Evolutionary conservation across 2,888 invertebrate genomes (phyloP), one percentile per base, ranked within the genome.

Genomic region (Macaria notata): DNA sequence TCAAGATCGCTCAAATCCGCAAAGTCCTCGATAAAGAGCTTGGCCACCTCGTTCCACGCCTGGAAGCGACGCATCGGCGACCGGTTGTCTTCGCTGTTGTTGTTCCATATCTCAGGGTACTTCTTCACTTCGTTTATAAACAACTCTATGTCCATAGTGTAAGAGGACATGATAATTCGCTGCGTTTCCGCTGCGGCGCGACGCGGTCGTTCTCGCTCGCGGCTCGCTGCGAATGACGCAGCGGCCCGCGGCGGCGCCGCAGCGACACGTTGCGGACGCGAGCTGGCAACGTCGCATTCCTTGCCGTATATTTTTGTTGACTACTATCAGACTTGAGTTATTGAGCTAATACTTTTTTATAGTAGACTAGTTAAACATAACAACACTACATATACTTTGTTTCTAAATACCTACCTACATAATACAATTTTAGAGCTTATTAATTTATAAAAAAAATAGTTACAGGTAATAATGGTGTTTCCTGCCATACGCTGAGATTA

Each of bases 111-210:
- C 59, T 76, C 79, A 6, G 83, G 84, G 46, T 77, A 72, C 54
- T 82, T 86, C 69, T 81, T 73, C 66, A 88, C 79, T 79, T 86
- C 86, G 64, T 71, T 71, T 55, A 88, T 86, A 63, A 88, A 87
- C 52, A 65, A 62, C 61, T 86, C 86, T 0, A 65, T 55, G 50
- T 63, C 61, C 50, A 59, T 44, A 83, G 65, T 38, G 75, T 81
- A 83, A 42, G 79, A 69, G 47, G 60, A 61, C 72, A 70, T 75
- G 8, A n/a, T 9, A 9, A n/a, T 5, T 41, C 9, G 41, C 9
- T 64, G 69, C 68, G 71, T 69, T 72, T 69, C 64, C 45, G 54
- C 65, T 70, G 61, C 66, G 58, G 58, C 67, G 64, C 56, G 66
- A 68, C 71, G 63, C 68, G 66, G 64, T 73, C 71, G 68, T 65